phyloP scores from a whole-genome alignment of 2,888 invertebrate genomes.

The Syrphus vitripennis region DNA sequence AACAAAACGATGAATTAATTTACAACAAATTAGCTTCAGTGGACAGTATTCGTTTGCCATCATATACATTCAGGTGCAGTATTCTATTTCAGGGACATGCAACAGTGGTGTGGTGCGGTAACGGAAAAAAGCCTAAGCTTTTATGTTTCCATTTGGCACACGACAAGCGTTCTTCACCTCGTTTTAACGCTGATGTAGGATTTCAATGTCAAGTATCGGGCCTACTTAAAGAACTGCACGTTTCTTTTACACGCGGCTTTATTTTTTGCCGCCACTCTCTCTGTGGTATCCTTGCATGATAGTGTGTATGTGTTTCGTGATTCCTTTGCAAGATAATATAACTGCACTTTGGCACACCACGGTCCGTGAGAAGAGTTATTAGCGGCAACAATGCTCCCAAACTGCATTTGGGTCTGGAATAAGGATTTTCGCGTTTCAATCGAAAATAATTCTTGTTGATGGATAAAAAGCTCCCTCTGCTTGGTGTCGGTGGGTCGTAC shows the following conservation, averaged over 20 bases:
- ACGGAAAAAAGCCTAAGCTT: constrained; percentile 35
- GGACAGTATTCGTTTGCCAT: constrained; percentile 52
- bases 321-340: constrained; percentile 73
- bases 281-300: neutral
- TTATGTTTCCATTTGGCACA: constrained; percentile 46
- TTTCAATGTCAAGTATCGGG: constrained; percentile 70
- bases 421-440: constrained; percentile 71
- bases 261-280: constrained; percentile 19
- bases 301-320: constrained; percentile 50
- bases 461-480: constrained; percentile 5
- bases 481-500: neutral
- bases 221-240: constrained; percentile 47
- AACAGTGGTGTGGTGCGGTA: neutral
- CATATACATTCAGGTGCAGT: neutral
- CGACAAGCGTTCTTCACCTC: constrained; percentile 62
- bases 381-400: constrained; percentile 44
- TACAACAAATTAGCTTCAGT: constrained; percentile 62
- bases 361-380: constrained; percentile 70
- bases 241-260: constrained; percentile 46
- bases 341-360: constrained; percentile 74
- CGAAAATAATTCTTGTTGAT: constrained; percentile 71
- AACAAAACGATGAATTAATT: constrained; percentile 67
- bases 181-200: constrained; percentile 23
- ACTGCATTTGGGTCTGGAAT: constrained; percentile 49
- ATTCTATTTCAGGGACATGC: neutral